Base-by-base conservation (phyloP, 1,140 invertebrate species). In the Drosophila tropicalis region DNA sequence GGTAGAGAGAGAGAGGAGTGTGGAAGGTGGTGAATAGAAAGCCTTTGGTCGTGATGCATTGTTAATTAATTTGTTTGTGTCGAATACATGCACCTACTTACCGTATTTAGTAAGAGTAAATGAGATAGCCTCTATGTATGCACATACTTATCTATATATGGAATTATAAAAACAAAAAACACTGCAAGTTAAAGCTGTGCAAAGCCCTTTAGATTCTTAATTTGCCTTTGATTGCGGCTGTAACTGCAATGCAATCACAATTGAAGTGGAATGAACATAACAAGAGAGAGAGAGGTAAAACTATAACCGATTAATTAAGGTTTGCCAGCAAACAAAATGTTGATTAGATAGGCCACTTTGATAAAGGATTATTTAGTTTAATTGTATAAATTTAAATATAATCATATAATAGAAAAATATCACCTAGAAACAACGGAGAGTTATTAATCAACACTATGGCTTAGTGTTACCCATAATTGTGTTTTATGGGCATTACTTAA, bases 21-120 rank as follows among this genome's bases (percentile, higher is more conserved):
- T 3, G 32, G 4, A 22, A 39, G 40, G 36, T n/a, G 2, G 12
- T 15, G 17, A 29, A n/a, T 36, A 32, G 32, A n/a, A 62, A 25
- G 62, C 47, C 61, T 70, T 55, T 61, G n/a, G 58, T 44, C 62
- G n/a, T 66, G 57, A 62, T 78, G 83, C 83, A 86, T 86, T 86
- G 83, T 87, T 86, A 86, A 86, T 86, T 86, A 86, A 86, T 87
- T 86, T 86, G 81, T 77, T 77, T 77, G 75, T 77, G 62, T 77
- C 74, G 67, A 76, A 76, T 69, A 72, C 73, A 62, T 64, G 73
- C 73, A 62, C 22, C 70, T 62, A 66, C 40, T 71, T 17, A 19
- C 17, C 44, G 3, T 12, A 22, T 10, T 12, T n/a, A 44, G 41
- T 61, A 58, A 61, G 80, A 64, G 81, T 22, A 56, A 69, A 64